These are phyloP conservation scores for Suillia variegata DNA, from an alignment of 2,888 invertebrate species.

Conservation along the genomic window DNA sequence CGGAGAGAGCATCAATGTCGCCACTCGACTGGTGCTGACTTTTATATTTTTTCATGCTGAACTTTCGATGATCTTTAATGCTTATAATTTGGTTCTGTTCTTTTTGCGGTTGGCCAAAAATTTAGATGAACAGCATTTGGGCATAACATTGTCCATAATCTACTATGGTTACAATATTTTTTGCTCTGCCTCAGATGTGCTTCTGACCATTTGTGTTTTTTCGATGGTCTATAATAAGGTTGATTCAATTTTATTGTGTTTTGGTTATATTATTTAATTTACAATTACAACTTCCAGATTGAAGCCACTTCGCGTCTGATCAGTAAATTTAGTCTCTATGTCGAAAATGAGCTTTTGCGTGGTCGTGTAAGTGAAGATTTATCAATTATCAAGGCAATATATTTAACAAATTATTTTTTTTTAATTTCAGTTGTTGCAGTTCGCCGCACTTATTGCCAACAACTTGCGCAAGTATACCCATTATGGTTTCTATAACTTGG, in stretches of 20 bases:
- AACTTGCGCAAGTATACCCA: conserved; percentile 22
- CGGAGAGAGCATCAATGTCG: conserved; percentile 6
- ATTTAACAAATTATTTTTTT: background rate
- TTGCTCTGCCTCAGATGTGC: conserved; percentile 9
- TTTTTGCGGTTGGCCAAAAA: conserved; percentile 18
- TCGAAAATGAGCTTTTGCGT: conserved; percentile 15
- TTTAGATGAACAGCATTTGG: background rate
- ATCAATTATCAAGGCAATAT: too few relatives aligned
- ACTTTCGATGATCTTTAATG: conserved; percentile 28
- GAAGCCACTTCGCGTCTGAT: too few relatives aligned
- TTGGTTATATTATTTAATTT: too few relatives aligned
- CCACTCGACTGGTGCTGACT: conserved; percentile 22
- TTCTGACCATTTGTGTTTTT: conserved; percentile 18
- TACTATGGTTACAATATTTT: conserved; percentile 28
- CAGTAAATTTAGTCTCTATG: conserved; percentile 27
- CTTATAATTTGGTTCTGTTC: conserved; percentile 31
- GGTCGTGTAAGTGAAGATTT: conserved; percentile 25
- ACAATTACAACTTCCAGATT: too few relatives aligned
- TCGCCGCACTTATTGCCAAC: conserved; percentile 20
- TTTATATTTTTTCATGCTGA: conserved; percentile 26
- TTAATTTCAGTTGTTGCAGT: conserved; percentile 23
- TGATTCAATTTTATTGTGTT: background rate
- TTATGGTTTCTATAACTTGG: conserved; percentile 22
- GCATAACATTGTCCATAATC: conserved; percentile 10
- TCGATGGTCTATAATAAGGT: conserved; percentile 19